Evolutionary conservation across 2,113 vertebrate genomes (phyloP).

Genomic region (Hydrochoerus hydrochaeris): DNA sequence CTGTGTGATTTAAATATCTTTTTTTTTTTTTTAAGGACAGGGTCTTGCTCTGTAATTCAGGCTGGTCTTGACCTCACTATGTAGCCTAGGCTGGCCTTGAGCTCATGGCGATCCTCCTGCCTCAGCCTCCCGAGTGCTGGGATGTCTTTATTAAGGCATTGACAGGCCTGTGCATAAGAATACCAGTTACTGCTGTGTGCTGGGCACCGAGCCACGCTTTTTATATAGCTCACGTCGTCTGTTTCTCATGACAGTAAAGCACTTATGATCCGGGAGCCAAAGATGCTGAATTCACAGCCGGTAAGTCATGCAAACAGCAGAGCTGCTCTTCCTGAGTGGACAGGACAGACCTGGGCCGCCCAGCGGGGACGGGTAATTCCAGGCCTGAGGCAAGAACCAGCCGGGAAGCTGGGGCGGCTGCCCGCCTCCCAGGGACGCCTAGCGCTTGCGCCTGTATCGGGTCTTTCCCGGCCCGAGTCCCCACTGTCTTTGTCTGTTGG

Average conservation of each 20-base stretch:
- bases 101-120: no score
- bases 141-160: conserved; percentile 24
- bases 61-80: no score
- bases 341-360: no score
- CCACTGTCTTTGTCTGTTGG: not conserved
- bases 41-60: no score
- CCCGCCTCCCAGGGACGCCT: not conserved
- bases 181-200: not conserved
- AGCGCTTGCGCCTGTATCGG: not conserved
- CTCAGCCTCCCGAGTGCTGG: no score
- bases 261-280: conserved; percentile 4
- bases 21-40: no score
- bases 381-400: not conserved
- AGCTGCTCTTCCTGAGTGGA: not conserved
- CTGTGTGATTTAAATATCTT: not conserved
- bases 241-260: not conserved
- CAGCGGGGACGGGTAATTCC: not conserved
- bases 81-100: no score
- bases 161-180: not conserved
- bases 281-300: not conserved
- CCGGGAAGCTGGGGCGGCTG: not conserved
- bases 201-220: not conserved
- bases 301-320: not conserved
- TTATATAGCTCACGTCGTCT: not conserved
- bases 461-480: not conserved